A percentile compares a stretch with the other conserved stretches of the same genome.
Conservation (phyloP, 2,888 invertebrate species). For the Lepidocyrtinus sp. region DNA sequence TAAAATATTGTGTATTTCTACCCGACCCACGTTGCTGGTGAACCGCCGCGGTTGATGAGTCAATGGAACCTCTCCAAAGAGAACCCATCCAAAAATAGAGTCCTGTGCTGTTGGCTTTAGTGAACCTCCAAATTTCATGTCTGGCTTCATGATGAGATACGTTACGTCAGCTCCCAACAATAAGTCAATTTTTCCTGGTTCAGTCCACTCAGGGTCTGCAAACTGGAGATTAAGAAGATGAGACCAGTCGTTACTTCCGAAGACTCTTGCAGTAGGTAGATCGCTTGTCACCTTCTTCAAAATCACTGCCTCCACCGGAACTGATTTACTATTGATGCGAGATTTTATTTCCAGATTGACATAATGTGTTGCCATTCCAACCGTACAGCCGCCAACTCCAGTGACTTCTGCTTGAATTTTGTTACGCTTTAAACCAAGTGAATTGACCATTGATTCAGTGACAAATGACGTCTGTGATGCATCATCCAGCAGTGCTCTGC, state of each 20-base stretch:
- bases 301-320: constrained; percentile 21
- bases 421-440: neutral
- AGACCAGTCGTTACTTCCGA: constrained; percentile 6
- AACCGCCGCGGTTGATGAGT: neutral
- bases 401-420: neutral
- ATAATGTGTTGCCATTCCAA: neutral
- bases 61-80: constrained; percentile 3
- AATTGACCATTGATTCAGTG: neutral
- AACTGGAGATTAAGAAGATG: constrained; percentile 30
- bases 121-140: neutral
- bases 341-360: neutral
- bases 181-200: constrained; percentile 33
- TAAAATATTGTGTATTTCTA: neutral
- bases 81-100: constrained; percentile 44
- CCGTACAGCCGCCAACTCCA: constrained; percentile 2
- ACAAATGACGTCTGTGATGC: constrained; percentile 20
- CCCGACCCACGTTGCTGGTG: neutral
- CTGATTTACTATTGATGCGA: neutral
- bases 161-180: constrained; percentile 47
- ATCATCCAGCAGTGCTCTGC: constrained; percentile 39
- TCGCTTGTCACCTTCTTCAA: constrained; percentile 27
- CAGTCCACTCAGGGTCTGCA: constrained; percentile 45
- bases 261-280: neutral
- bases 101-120: neutral
- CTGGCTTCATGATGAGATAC: neutral